Percentiles rank a stretch among this genome's conserved stretches.
These are phyloP conservation scores for Urosaurus nigricauda DNA, from an alignment of 2,797 vertebrate species.

Conservation along the genomic window DNA sequence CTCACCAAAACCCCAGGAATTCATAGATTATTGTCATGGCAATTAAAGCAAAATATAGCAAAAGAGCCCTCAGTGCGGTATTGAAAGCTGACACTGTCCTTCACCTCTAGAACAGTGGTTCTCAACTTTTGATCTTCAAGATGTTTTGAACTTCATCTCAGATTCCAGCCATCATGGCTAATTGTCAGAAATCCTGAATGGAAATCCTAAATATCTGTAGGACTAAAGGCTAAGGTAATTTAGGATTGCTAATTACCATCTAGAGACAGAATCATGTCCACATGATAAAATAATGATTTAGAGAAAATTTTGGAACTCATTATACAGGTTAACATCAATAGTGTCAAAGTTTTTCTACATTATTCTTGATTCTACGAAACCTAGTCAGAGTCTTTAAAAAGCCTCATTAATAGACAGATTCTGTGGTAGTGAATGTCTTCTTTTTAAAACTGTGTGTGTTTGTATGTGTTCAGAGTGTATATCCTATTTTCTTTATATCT, in stretches of 20 bases:
- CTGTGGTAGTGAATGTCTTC: too few species aligned
- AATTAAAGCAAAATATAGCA: too few species aligned
- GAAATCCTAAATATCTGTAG: too few species aligned
- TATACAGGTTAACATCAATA: neutral
- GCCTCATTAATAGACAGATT: neutral
- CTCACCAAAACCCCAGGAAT: too few species aligned
- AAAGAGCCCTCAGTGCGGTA: neutral
- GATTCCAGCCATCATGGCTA: too few species aligned
- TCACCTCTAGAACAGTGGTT: too few species aligned
- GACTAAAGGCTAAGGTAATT: too few species aligned
- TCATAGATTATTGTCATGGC: too few species aligned
- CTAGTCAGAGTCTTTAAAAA: neutral
- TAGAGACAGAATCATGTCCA: neutral
- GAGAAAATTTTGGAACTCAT: neutral
- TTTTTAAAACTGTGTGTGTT: neutral
- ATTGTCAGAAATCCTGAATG: too few species aligned
- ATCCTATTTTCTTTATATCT: neutral
- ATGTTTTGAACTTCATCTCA: neutral
- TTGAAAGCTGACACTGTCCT: neutral
- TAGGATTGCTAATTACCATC: too few species aligned
- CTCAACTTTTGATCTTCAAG: too few species aligned
- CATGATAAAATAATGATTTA: conserved; percentile 16
- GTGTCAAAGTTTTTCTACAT: neutral
- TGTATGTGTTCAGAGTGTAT: neutral
- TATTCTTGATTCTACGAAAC: neutral